Conservation (phyloP, 2,797 vertebrate species). For the Sebastes nivosus region DNA sequence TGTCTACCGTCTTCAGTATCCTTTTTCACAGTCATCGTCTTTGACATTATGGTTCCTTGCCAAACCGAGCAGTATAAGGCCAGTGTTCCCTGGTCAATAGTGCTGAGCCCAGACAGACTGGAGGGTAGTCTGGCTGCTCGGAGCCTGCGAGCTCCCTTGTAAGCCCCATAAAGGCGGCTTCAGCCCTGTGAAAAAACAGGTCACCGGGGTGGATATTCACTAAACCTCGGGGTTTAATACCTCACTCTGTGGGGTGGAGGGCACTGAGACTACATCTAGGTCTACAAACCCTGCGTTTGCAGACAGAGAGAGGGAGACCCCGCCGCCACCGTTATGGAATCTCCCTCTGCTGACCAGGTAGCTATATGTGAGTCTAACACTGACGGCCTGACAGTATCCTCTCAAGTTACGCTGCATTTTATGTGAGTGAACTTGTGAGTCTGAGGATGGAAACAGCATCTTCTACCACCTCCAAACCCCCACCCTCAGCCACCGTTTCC, state of each 20-base stretch:
- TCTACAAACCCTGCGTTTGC: conserved; percentile 55
- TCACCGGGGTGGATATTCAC: conserved; percentile 70
- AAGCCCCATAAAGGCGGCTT: conserved; percentile 61
- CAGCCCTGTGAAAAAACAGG: conserved; percentile 60
- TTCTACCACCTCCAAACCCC: conserved; percentile 22
- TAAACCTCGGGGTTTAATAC: conserved; percentile 75
- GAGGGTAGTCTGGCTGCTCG: conserved; percentile 36
- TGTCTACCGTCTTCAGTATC: background rate
- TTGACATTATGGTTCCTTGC: conserved; percentile 19
- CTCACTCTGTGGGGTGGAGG: conserved; percentile 68
- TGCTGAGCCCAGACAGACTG: conserved; percentile 50
- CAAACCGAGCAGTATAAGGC: conserved; percentile 33
- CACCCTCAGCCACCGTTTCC: conserved; percentile 34
- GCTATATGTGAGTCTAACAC: conserved; percentile 12
- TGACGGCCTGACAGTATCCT: conserved; percentile 8
- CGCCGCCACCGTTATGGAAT: conserved; percentile 26
- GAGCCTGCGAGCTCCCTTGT: conserved; percentile 57
- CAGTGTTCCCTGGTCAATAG: conserved; percentile 49
- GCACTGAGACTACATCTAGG: conserved; percentile 53
- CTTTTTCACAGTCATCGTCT: background rate
- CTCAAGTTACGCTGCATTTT: conserved; percentile 42
- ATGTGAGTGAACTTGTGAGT: conserved; percentile 31
- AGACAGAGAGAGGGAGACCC: conserved; percentile 40
- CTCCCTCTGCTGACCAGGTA: conserved; percentile 41
- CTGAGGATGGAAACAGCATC: conserved; percentile 43